These are phyloP conservation scores for Sebastes alutus DNA, from an alignment of 2,797 vertebrate species.

Conservation along the genomic window DNA sequence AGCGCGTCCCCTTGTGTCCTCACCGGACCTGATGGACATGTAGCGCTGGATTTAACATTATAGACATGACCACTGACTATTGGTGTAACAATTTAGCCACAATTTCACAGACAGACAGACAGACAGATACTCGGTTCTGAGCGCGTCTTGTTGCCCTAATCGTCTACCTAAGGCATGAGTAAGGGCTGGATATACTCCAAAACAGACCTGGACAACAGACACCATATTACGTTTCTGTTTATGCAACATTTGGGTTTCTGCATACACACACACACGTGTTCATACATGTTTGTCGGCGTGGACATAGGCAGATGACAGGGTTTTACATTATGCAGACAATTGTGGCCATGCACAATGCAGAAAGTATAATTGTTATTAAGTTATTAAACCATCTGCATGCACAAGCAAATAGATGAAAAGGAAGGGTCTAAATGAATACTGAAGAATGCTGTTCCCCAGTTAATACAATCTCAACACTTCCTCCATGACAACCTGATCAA, in stretches of 20 bases:
- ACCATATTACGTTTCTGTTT: not conserved
- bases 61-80: no score
- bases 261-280: no score
- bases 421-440: not conserved
- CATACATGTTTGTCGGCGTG: not conserved
- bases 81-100: no score
- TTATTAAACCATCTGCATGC: not conserved
- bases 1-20: no score
- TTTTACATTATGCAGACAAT: not conserved
- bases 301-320: not conserved
- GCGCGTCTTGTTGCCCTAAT: not conserved
- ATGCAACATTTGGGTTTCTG: not conserved
- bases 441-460: not conserved
- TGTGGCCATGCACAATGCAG: not conserved
- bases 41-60: no score
- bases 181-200: not conserved
- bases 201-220: not conserved
- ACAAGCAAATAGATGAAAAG: not conserved
- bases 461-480: not conserved
- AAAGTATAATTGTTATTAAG: not conserved
- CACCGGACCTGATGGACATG: no score
- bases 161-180: no score
- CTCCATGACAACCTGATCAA: not conserved
- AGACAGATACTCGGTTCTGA: no score
- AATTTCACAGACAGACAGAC: no score